These are phyloP conservation scores for Vicugna pacos DNA, from an alignment of 2,113 vertebrate genomes.

Conservation along the genomic window DNA sequence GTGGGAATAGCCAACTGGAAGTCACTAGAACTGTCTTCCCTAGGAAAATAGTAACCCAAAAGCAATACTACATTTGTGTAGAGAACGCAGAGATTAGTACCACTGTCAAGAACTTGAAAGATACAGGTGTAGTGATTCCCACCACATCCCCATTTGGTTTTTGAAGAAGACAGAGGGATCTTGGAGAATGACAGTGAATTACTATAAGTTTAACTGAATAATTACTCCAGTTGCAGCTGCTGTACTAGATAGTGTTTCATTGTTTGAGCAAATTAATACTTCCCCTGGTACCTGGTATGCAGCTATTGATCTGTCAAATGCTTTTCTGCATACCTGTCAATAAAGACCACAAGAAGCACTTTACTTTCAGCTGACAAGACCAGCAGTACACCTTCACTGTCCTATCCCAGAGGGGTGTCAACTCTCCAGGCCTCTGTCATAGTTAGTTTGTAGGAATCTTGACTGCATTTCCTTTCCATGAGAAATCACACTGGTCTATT, in stretches of 20 bases:
- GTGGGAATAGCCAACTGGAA: not conserved
- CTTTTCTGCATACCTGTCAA: not conserved
- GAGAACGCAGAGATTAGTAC: not conserved
- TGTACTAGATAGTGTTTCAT: not conserved
- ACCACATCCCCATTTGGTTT: not conserved
- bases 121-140: not conserved
- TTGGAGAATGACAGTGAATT: not conserved
- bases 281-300: not conserved
- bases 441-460: not conserved
- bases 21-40: not conserved
- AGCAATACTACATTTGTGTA: not conserved
- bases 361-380: not conserved
- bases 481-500: not conserved
- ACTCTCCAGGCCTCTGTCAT: not conserved
- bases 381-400: not conserved
- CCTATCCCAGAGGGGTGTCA: not conserved
- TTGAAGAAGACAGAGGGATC: not conserved
- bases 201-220: not conserved
- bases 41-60: not conserved
- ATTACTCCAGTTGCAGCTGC: not conserved
- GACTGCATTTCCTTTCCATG: not conserved
- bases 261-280: not conserved
- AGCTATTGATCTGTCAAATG: not conserved
- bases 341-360: not conserved
- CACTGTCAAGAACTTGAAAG: not conserved